Evolutionary conservation across 2,797 vertebrate genomes (phyloP), one percentile per base, ranked within the genome.

Genomic region (Helarctos malayanus): DNA sequence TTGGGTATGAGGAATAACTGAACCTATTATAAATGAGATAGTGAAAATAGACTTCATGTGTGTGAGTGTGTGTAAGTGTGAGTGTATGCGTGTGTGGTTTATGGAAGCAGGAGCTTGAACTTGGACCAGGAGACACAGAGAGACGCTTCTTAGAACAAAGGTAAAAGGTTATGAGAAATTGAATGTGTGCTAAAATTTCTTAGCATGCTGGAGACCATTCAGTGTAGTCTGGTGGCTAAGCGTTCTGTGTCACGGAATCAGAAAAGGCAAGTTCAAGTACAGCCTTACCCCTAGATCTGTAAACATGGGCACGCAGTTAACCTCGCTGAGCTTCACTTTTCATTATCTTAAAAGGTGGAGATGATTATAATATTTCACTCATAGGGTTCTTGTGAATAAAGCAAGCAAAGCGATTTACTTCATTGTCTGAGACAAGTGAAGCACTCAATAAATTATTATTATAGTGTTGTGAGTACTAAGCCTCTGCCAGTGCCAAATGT

Each of bases 91-190:
- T 5, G 16, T 35, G 45, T 29, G 15, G 32, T 90, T 59, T 73
- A 13, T 47, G n/a, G 41, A 14, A 61, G 3, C 27, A 45, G 79
- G 61, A 38, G 49, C 29, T 41, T 83, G 76, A 71, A 84, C 14
- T 3, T 78, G 57, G 7, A 2, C 85, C 73, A 63, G 18, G 45
- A 96, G 73, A 71, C 3, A 35, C 18, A 49, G 0, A 57, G 78
- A 95, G 47, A 92, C 8, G 35, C 29, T 92, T 86, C 91, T 23
- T 32, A 89, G n/a, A 93, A 86, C 13, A 68, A 85, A 57, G 14
- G 27, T 54, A 35, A 87, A 80, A 32, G 54, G 25, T 45, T 69
- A 65, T 19, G 15, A 69, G 75, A 82, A 91, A 45, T 0, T 8
- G 23, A 83, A 47, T 27, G 45, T 88, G 45, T 52, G 29, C n/a